These are phyloP conservation scores for Heliconius ismenius DNA, from an alignment of 2,888 invertebrate species.

Conservation along the genomic window DNA sequence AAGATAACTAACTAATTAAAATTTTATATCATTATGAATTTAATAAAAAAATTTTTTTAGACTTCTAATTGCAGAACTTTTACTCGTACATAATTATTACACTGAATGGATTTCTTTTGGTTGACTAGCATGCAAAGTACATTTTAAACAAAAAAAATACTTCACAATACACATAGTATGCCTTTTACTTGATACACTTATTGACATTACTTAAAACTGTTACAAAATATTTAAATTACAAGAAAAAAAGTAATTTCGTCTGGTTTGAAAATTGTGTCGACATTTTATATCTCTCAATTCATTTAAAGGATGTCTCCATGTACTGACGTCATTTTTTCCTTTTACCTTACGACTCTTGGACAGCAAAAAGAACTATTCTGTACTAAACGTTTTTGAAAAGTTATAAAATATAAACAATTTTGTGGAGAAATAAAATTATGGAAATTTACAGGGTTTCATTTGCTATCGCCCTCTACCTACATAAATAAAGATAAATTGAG, in stretches of 20 bases:
- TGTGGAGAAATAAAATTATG: slow-evolving; percentile 52
- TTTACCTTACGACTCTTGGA: slow-evolving; percentile 40
- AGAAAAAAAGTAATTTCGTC: not conserved
- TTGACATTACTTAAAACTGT: not conserved
- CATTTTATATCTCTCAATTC: not conserved
- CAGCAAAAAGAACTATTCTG: slow-evolving; percentile 20
- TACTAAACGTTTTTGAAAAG: slow-evolving; percentile 23
- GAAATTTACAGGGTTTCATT: slow-evolving; percentile 77
- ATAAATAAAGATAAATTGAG: slow-evolving; percentile 74
- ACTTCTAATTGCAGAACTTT: not conserved
- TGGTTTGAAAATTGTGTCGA: not conserved
- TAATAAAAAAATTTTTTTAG: not conserved
- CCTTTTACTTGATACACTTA: not conserved
- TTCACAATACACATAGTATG: not conserved
- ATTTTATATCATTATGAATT: not conserved
- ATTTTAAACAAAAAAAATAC: no score
- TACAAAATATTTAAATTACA: not conserved
- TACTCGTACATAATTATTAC: not conserved
- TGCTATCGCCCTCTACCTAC: slow-evolving; percentile 68
- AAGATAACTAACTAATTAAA: not conserved
- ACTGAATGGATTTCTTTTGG: not conserved
- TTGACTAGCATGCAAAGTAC: no score
- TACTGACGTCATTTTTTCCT: slow-evolving; percentile 41
- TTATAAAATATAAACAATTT: slow-evolving; percentile 22
- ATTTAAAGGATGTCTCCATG: slow-evolving; percentile 13